Base-by-base conservation (phyloP, 2,113 vertebrate genomes). In the Dasyprocta punctata region DNA sequence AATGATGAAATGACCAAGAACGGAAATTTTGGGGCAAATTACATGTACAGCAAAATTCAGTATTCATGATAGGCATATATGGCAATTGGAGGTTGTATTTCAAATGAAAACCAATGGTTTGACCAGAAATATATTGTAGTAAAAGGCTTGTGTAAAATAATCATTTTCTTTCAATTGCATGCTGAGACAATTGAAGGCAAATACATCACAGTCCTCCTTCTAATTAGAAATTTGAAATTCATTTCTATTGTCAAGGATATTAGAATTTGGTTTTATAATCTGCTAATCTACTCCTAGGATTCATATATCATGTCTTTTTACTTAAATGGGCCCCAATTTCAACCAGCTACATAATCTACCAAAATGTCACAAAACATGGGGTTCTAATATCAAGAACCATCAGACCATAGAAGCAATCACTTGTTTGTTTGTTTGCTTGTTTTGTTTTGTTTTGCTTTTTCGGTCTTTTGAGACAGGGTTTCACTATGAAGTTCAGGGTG, bases 11-110 rank as follows among this genome's bases (percentile, higher is more conserved):
- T 56, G 6, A 36, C 49, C 17, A 98, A 90, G 93, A 90, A 52
- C 58, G 95, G 30, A 94, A 85, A 84, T 65, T 80, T 80, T 24
- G 44, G 14, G 56, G 49, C 16, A 88, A 89, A 89, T 91, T 84
- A 78, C 52, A 90, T 20, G 26, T n/a, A 89, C 0, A 49, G 14
- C 9, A 94, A 78, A 28, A 90, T 65, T 94, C 9, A 56, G 26
- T 91, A 89, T 92, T 78, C 24, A 28, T 86, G 52, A 83, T 86
- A 26, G 7, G 19, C 14, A 1, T 22, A 24, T 91, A 75, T 7
- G 77, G 54, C 3, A 75, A 86, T n/a, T 38, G 20, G 36, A 94
- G 5, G 7, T 28, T 44, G 54, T 60, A 3, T 94, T 96, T 78
- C 13, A 92, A 94, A 69, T 63, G 14, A 41, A 67, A 82, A 92